phyloP scores from a whole-genome alignment of 2,888 invertebrate species.

The Penaeus monodon region DNA sequence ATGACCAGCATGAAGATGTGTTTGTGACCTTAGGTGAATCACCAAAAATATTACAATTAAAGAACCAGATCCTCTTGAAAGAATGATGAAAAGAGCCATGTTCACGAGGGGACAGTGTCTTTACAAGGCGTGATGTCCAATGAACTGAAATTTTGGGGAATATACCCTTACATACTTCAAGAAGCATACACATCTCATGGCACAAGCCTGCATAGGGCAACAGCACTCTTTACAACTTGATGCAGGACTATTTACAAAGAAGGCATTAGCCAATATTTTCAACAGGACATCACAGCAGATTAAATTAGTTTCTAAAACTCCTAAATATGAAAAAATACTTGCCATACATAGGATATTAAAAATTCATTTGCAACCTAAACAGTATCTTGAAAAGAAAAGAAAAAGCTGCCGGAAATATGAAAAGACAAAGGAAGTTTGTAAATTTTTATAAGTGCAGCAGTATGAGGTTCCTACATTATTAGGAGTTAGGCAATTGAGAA shows the following conservation, averaged over 20 bases:
- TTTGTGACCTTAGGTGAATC: constrained; percentile 14
- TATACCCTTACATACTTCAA: neutral
- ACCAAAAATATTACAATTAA: constrained; percentile 10
- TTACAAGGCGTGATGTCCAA: neutral
- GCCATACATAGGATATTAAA: neutral
- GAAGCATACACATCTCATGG: constrained; percentile 16
- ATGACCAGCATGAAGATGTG: constrained; percentile 15
- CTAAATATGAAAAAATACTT: constrained; percentile 11
- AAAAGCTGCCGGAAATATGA: constrained; percentile 2
- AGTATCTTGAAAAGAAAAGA: neutral
- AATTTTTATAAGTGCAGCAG: constrained; percentile 22
- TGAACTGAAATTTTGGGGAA: neutral
- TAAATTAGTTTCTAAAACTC: constrained; percentile 18
- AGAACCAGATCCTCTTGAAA: too few species aligned
- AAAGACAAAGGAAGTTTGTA: neutral
- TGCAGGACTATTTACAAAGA: constrained; percentile 1
- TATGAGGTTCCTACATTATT: constrained; percentile 15
- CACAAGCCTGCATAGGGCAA: constrained; percentile 6
- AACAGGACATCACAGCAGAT: constrained; percentile 38
- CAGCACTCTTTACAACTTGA: neutral
- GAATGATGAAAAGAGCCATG: neutral
- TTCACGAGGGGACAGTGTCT: neutral
- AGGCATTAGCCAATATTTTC: neutral
- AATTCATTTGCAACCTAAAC: constrained; percentile 20
- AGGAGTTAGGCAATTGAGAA: constrained; percentile 14